phyloP scores from a whole-genome alignment of 2,888 invertebrate species.

The Anthrax anthrax region DNA sequence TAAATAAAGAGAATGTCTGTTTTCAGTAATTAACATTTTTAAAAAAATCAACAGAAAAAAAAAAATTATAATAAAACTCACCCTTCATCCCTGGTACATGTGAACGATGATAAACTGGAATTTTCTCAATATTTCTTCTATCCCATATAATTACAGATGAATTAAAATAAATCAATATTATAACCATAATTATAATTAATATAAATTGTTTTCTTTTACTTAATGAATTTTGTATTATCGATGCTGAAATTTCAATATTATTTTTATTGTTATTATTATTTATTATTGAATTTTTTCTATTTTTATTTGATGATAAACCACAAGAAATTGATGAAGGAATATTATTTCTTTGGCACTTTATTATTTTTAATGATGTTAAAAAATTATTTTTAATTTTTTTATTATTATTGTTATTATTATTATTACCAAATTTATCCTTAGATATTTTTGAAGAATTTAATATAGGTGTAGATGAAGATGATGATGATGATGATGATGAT shows the following conservation, averaged over 20 bases:
- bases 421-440: not conserved
- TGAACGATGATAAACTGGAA: constrained; percentile 25
- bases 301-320: too few relatives aligned
- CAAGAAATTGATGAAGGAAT: too few relatives aligned
- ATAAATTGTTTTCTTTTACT: constrained; percentile 11
- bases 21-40: too few relatives aligned
- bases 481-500: too few relatives aligned
- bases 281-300: too few relatives aligned
- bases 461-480: too few relatives aligned
- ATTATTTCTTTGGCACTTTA: too few relatives aligned
- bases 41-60: too few relatives aligned
- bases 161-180: constrained; percentile 22
- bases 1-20: too few relatives aligned
- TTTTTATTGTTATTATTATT: not conserved
- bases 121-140: constrained; percentile 15
- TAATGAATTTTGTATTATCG: constrained; percentile 1
- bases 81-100: constrained; percentile 31
- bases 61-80: too few relatives aligned
- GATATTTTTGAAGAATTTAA: too few relatives aligned
- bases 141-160: constrained; percentile 17
- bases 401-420: not conserved
- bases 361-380: too few relatives aligned
- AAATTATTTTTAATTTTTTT: not conserved
- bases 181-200: constrained; percentile 13
- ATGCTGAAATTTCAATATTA: not conserved